These are phyloP conservation scores for Empidonax alnorum DNA, from an alignment of 2,113 vertebrate genomes.

Conservation along the genomic window DNA sequence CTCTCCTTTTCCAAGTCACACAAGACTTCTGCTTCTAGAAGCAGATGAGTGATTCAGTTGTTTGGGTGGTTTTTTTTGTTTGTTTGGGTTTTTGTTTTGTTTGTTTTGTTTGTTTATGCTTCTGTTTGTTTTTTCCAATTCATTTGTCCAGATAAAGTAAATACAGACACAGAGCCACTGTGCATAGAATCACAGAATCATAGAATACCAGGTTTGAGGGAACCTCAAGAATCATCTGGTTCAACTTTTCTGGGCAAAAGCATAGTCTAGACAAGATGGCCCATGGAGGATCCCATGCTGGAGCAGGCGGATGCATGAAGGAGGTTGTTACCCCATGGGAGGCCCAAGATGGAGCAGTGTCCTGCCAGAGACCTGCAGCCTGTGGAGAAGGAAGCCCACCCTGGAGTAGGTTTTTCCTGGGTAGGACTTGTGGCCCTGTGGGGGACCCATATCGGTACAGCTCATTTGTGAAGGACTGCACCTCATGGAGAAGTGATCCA, in stretches of 20 bases:
- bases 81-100: neutral
- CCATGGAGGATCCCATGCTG: too few relatives aligned
- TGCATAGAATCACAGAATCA: neutral
- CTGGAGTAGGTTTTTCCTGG: too few relatives aligned
- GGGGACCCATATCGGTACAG: too few relatives aligned
- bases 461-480: too few relatives aligned
- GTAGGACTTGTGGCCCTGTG: too few relatives aligned
- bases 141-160: neutral
- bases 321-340: too few relatives aligned
- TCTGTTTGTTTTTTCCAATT: neutral
- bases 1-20: neutral
- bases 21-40: neutral
- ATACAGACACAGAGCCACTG: neutral
- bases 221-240: neutral
- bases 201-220: neutral
- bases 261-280: neutral
- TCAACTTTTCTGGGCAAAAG: neutral
- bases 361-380: too few relatives aligned
- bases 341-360: too few relatives aligned
- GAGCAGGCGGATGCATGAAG: too few relatives aligned
- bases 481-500: too few relatives aligned
- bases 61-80: neutral
- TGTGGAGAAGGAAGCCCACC: too few relatives aligned
- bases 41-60: neutral
- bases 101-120: neutral